These are phyloP conservation scores for Mesitornis unicolor DNA, from an alignment of 2,113 vertebrate genomes.

Conservation along the genomic window DNA sequence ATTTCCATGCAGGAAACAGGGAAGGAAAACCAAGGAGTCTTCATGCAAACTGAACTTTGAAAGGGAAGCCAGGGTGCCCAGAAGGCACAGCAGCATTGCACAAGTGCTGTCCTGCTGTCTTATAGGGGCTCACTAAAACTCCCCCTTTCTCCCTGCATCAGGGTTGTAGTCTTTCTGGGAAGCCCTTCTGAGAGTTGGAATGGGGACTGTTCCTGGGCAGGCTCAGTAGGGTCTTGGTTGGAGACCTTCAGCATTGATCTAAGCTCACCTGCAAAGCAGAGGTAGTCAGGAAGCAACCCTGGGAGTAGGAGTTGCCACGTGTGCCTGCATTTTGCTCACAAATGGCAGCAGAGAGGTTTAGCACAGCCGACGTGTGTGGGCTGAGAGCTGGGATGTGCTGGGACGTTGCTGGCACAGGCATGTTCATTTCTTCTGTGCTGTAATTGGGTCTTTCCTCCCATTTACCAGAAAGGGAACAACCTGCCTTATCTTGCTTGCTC, in stretches of 20 bases:
- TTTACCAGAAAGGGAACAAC: not conserved
- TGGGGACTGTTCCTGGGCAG: not conserved
- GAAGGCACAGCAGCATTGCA: not conserved
- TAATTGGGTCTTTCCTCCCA: not conserved
- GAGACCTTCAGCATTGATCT: not conserved
- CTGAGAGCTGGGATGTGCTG: not conserved
- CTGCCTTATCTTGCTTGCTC: not conserved
- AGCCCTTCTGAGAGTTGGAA: not conserved
- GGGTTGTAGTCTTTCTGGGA: not conserved
- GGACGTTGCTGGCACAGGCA: rapidly evolving
- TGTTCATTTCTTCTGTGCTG: not conserved
- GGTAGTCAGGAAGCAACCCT: not conserved
- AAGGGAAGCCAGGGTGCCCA: not conserved
- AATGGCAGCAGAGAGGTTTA: not conserved
- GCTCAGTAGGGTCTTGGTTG: not conserved
- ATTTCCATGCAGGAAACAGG: not conserved
- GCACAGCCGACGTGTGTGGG: not conserved
- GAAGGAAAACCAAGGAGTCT: not conserved
- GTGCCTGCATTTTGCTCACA: not conserved
- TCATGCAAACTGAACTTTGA: not conserved
- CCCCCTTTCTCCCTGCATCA: not conserved
- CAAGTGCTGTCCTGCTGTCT: not conserved
- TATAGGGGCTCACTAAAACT: not conserved
- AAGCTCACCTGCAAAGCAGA: not conserved
- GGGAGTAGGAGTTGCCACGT: not conserved